Evolutionary conservation across 1,140 invertebrate species (phyloP), one percentile per base, ranked within the genome.

Genomic region (Elymnias hypermnestra): DNA sequence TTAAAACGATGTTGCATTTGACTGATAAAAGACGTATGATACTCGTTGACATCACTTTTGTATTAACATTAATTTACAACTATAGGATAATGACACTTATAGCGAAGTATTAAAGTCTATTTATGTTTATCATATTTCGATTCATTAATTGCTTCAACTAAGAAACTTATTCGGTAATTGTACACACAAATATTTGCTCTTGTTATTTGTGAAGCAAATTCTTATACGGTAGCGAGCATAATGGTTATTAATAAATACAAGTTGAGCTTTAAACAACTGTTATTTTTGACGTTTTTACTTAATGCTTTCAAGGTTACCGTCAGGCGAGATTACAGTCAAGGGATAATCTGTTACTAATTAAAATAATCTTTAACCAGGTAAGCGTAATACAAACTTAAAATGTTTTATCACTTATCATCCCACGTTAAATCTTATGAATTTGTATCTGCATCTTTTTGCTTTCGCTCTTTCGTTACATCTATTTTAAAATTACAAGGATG

Each of bases 1-100:
- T 35, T 12, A 18, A 6, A 21, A 19, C 52, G 49, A 51, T 61
- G 53, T 57, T 31, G n/a, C 13, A 13, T 12, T 23, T 41, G 8
- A 68, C 63, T 72, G 70, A 73, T 71, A 68, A 67, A 17, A 38
- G 37, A 49, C 33, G 25, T 19, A 43, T 10, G 5, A 1, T 22
- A 12, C 3, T 5, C 2, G 36, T 45, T 21, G 23, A 19, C 36
- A 52, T 28, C 9, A 44, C 8, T 37, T 9, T 39, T 0, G 7
- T 15, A 7, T 33, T 8, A 33, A 33, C 2, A 26, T 21, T 3
- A 5, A 36, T 9, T 15, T 13, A 23, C 10, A 15, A 28, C 8
- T 15, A 23, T 28, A 4, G 13, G 8, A 6, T 37, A 44, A 33
- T 25, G 39, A 7, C 15, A 13, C 12, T 36, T 50, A 37, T 31